Evolutionary conservation across 2,113 vertebrate species (phyloP), one percentile per base, ranked within the genome.

Genomic region (Coptodon bakossiorum): DNA sequence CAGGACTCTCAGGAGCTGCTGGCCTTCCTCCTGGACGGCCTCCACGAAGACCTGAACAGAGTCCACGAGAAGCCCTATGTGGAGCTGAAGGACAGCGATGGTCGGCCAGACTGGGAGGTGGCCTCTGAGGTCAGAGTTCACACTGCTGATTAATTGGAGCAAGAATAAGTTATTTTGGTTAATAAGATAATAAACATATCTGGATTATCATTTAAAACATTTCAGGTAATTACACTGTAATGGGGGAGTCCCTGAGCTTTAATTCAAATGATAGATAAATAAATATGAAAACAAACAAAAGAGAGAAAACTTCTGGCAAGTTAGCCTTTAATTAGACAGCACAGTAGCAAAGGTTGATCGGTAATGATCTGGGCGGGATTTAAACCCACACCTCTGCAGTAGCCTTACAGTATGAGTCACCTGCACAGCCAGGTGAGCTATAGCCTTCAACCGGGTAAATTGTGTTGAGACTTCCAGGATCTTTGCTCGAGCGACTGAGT

Each of bases 1-100:
- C 99, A 99, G 95, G 99, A 99, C 88, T 99, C 98, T 1, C 99
- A 99, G 93, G 99, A 99, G 93, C 98, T 99, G 34, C 94, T 99
- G 83, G 99, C 99, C 29, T 99, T 99, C 93, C 97, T 99, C 71
- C 95, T 99, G 92, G 99, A 99, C 83, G 98, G 99, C n/a, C 98
- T 99, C 12, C 99, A 99, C 8, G 98, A 99, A 95, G 99, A 99
- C 91, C 96, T 99, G 43, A 99, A 99, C 92, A 95, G 98, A 50
- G 99, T 99, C 66, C 98, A 99, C 4, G 98, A 99, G 56, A 99
- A 99, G 84, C 99, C 98, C 1, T 99, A 99, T 3, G 99, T 99
- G 29, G 99, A 99, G 76, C 96, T 99, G 85, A 99, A 99, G 92
- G 99, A 99, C 94, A 99, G 99, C 7, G 97, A 99, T 40, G 98